These are phyloP conservation scores for Diploptera punctata DNA, from an alignment of 2,888 invertebrate genomes.

Conservation along the genomic window DNA sequence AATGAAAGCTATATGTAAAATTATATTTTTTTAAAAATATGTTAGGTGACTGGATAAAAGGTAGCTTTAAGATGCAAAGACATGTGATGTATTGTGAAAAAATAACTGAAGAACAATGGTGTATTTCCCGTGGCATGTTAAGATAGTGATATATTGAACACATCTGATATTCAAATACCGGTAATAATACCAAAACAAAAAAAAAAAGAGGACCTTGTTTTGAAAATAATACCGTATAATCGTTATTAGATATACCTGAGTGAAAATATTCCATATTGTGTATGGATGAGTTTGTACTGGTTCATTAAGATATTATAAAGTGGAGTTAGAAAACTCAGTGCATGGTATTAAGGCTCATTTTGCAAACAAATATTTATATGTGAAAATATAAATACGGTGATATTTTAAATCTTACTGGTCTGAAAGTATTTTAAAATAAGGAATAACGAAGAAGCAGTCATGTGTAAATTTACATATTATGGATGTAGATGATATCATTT, in stretches of 20 bases:
- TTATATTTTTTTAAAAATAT: no score
- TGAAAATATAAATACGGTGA: slow-evolving; percentile 9
- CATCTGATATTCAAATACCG: no score
- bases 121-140: no score
- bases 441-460: neutral
- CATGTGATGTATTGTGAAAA: no score
- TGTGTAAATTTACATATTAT: no score
- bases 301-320: slow-evolving; percentile 18
- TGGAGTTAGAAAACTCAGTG: slow-evolving; percentile 16
- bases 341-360: neutral
- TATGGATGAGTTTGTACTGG: slow-evolving; percentile 36
- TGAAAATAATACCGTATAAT: slow-evolving; percentile 30
- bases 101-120: no score
- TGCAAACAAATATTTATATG: slow-evolving; percentile 12
- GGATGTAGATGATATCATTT: no score
- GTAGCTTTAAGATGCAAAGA: no score
- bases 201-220: slow-evolving; percentile 31
- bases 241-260: slow-evolving; percentile 26
- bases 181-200: slow-evolving; percentile 22
- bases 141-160: neutral
- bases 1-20: no score
- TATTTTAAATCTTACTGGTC: slow-evolving; percentile 5
- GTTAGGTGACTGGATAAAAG: no score
- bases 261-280: slow-evolving; percentile 35
- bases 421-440: neutral